Evolutionary conservation across 1,140 invertebrate species (phyloP), one percentile per base, ranked within the genome.

Genomic region (Solenopsis invicta): DNA sequence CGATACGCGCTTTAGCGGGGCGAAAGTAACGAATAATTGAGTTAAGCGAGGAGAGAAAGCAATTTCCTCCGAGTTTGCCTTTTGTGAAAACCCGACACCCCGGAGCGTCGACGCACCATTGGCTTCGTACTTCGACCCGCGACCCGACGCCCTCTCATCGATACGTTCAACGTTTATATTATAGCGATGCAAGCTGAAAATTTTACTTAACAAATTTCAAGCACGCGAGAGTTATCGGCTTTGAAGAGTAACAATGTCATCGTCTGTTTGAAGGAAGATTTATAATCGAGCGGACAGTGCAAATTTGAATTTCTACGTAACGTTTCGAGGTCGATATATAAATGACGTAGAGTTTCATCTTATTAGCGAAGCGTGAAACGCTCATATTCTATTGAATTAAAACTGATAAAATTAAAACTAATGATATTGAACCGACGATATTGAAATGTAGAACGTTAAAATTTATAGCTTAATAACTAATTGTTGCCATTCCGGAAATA

Each of bases 21-120:
- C 67, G 80, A 77, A 76, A 85, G 81, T 87, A 87, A 87, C 81
- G 81, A 87, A 85, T 87, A 87, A 87, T 87, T 69, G 81, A 87
- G 81, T 87, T 67, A 85, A 87, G 81, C 48, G 66, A 66, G 78
- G 59, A 48, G 48, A 41, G 78, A 75, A 87, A 87, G 61, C 67
- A 84, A 84, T 87, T 87, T 87, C 61, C 56, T 52, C 21, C 34
- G 78, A 87, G 80, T 87, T 87, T 84, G 37, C 61, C 80, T 87
- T 84, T 56, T 85, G 81, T 85, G 72, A 75, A 41, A 75, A 84
- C 24, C 24, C 69, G 81, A 24, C 78, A 54, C 37, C 66, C 48
- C 18, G 16, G 52, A 59, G 52, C 52, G n/a, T 74, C 54, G 52
- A 85, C 69, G 54, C 81, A 74, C 72, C 71, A 72, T 59, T 74